A percentile compares a stretch with the other conserved stretches of the same genome.
Conservation (phyloP, 2,888 invertebrate genomes). For the Drosophila prostipennis region DNA sequence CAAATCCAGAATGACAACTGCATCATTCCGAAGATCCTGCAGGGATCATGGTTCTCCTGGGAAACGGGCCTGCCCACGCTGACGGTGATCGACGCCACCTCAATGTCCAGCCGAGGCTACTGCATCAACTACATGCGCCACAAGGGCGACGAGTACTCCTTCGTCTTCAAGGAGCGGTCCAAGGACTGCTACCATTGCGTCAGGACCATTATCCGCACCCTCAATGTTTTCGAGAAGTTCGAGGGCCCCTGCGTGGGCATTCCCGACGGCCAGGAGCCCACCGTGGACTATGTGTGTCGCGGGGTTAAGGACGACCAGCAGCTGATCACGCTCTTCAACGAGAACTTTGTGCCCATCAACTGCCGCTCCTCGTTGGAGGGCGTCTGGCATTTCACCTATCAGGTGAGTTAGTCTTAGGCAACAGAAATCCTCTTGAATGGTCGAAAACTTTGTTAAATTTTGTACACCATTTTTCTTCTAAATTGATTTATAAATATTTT, state of each 20-base stretch:
- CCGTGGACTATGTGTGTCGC: constrained; percentile 90
- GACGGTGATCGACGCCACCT: constrained; percentile 92
- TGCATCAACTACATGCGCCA: constrained; percentile 89
- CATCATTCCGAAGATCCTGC: constrained; percentile 90
- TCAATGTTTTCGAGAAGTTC: constrained; percentile 94
- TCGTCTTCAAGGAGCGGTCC: constrained; percentile 88
- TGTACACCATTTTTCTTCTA: no score
- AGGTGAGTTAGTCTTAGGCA: constrained; percentile 81
- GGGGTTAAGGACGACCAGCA: constrained; percentile 91
- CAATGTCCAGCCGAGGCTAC: constrained; percentile 90
- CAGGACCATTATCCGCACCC: constrained; percentile 92
- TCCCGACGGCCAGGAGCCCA: constrained; percentile 87
- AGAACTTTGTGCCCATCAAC: constrained; percentile 95
- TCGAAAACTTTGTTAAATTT: no score
- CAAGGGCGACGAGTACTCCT: constrained; percentile 93
- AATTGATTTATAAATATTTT: no score
- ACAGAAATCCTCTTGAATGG: not conserved
- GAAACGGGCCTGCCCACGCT: constrained; percentile 92
- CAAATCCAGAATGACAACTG: constrained; percentile 84
- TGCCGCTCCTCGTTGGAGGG: constrained; percentile 97
- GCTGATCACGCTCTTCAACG: constrained; percentile 93
- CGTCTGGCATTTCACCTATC: constrained; percentile 98
- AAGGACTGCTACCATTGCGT: constrained; percentile 92
- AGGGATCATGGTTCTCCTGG: constrained; percentile 96
- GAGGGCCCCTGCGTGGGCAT: constrained; percentile 93